Conservation (phyloP, 2,888 invertebrate genomes). For the Plutella xylostella region DNA sequence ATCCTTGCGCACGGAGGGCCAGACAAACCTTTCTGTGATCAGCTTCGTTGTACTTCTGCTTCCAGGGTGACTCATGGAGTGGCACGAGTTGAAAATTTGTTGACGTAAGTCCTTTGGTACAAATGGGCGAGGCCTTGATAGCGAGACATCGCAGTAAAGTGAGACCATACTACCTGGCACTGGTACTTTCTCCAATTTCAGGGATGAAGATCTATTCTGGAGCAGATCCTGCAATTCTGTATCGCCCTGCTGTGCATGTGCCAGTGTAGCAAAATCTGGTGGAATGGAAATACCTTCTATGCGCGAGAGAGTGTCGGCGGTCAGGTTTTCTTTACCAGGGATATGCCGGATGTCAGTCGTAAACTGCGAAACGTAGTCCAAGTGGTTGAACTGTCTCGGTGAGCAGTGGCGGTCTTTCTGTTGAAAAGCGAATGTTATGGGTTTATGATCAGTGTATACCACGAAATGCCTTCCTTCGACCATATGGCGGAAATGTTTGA, state of each 20-base stretch:
- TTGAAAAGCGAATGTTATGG: not conserved
- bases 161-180: not conserved
- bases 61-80: conserved; percentile 7
- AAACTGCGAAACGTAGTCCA: conserved; percentile 10
- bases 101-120: conserved; percentile 10
- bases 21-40: conserved; percentile 1
- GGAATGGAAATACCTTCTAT: not conserved
- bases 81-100: conserved; percentile 21
- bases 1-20: conserved; percentile 3
- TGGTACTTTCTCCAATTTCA: not conserved
- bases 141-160: conserved; percentile 11
- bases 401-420: conserved; percentile 28
- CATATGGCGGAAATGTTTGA: not conserved
- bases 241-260: not conserved
- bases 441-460: not conserved
- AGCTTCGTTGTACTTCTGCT: not conserved
- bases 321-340: conserved; percentile 12
- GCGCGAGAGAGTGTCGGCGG: conserved; percentile 14
- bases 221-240: not conserved
- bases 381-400: conserved; percentile 26
- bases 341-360: conserved; percentile 14
- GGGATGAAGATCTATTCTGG: too few relatives aligned
- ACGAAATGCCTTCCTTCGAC: not conserved
- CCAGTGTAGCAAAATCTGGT: conserved; percentile 1
- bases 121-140: not conserved